Evolutionary conservation across 2,113 vertebrate genomes (phyloP).

Genomic region (Platanista minor): DNA sequence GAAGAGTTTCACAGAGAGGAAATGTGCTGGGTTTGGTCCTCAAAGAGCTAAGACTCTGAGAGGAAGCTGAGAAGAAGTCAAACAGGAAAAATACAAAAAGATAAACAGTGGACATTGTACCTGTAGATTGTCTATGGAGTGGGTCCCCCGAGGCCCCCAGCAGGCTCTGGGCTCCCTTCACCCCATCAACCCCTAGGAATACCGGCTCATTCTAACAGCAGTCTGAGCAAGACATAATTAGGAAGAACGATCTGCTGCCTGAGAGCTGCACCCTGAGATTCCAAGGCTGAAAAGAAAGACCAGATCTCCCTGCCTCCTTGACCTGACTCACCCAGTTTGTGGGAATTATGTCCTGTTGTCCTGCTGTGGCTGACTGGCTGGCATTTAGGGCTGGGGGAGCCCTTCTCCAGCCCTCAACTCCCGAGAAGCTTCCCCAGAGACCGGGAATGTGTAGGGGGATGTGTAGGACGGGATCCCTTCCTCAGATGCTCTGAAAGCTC

Average conservation of each 20-base stretch:
- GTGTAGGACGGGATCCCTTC: background rate
- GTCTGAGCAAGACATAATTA: background rate
- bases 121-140: background rate
- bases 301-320: background rate
- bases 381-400: background rate
- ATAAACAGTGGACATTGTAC: background rate
- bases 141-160: background rate
- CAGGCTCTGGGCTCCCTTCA: background rate
- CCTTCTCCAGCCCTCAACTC: background rate
- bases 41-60: background rate
- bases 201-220: background rate
- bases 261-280: background rate
- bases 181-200: background rate
- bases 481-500: background rate
- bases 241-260: background rate
- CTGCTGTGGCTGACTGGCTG: background rate
- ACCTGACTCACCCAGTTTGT: background rate
- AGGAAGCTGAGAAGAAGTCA: background rate
- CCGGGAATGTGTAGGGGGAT: background rate
- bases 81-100: background rate
- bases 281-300: background rate
- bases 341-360: background rate
- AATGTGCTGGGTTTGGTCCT: background rate
- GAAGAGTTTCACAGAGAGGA: background rate
- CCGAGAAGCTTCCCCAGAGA: background rate